Base-by-base conservation (phyloP, 2,113 vertebrate genomes). In the Boulengeromyrus knoepffleri region DNA sequence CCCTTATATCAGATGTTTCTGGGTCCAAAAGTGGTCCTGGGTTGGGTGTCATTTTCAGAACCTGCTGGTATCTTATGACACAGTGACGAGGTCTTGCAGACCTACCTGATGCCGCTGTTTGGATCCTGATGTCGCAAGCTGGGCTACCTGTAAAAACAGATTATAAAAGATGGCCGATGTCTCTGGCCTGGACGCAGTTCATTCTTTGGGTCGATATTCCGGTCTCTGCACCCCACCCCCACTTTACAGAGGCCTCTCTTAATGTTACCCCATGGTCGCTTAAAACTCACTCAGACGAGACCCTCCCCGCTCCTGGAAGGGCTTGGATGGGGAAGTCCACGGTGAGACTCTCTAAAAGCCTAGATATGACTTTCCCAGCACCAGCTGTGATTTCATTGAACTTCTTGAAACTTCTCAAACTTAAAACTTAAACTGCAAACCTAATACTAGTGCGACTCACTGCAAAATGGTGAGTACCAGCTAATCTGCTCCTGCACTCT, bases 281-380 rank as follows among this genome's bases (percentile, higher is more conserved):
- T 90, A 70, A 91, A 87, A 47, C 31, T 31, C 46, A 58, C 80
- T 62, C 42, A 46, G 50, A 86, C 21, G 27, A 86, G 85, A 91
- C 56, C 89, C 77, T 85, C 10, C 27, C 83, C 13, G 74, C 80
- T 89, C 53, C 90, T 58, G 85, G 58, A 88, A 50, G 2, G 62
- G 66, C 31, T 88, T 74, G 86, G 66, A 88, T 19, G 15, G 53
- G 74, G 49, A 27, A 52, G 47, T 19, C 47, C 39, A 49, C 42
- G 24, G 24, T 0, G 52, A 90, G 58, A 86, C 80, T 45, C 46
- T 83, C 50, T 89, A 66, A 89, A 87, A 31, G 62, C 62, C n/a
- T 27, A 12, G 27, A n/a, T 13, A 13, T 3, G n/a, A 27, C 62
- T 31, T n/a, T 66, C 62, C 62, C 15, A 80, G 39, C 27, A 39